These are phyloP conservation scores for Eulemur rufifrons DNA, from an alignment of 2,113 vertebrate species.

Conservation along the genomic window DNA sequence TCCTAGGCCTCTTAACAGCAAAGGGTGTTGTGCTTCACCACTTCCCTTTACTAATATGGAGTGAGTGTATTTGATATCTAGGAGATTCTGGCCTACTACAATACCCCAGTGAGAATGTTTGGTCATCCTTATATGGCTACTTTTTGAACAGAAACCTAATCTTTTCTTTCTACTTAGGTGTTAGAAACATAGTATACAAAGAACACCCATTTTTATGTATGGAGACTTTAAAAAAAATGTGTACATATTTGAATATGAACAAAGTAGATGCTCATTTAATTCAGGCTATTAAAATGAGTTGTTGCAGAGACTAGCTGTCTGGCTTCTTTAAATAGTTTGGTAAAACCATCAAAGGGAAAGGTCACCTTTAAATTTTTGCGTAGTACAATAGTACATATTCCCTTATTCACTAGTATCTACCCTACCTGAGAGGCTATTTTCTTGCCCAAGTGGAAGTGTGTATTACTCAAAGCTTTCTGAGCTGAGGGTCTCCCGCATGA, in stretches of 20 bases:
- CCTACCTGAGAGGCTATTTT: background rate
- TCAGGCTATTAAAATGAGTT: background rate
- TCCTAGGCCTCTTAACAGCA: background rate
- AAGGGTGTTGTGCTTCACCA: background rate
- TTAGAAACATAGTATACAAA: background rate
- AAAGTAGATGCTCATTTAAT: background rate
- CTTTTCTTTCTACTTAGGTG: background rate
- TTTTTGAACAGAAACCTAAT: slow-evolving; percentile 3
- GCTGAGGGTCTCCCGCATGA: background rate
- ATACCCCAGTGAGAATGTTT: background rate
- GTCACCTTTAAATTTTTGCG: background rate
- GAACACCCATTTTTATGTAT: background rate
- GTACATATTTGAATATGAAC: background rate
- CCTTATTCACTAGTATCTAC: background rate
- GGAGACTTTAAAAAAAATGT: background rate
- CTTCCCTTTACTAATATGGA: background rate
- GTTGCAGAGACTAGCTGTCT: background rate
- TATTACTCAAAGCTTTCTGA: background rate
- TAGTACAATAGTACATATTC: background rate
- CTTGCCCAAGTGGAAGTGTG: background rate
- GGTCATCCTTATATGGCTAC: background rate
- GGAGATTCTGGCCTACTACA: background rate
- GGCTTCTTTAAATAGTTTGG: background rate
- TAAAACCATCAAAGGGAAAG: background rate
- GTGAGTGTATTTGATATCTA: background rate